These are phyloP conservation scores for Mimachlamys varia DNA, from an alignment of 2,888 invertebrate genomes.

Conservation along the genomic window DNA sequence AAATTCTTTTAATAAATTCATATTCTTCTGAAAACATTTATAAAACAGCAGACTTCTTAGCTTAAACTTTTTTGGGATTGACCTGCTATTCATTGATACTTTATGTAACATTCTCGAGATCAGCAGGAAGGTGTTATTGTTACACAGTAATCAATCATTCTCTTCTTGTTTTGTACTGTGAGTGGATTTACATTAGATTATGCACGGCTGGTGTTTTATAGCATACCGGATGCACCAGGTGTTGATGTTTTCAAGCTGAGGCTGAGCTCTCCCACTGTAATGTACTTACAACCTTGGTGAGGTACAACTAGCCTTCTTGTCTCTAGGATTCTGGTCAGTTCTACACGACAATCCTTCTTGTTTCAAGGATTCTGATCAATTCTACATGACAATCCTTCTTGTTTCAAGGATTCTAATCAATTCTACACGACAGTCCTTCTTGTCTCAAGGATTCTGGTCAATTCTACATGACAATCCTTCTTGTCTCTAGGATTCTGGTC, in stretches of 20 bases:
- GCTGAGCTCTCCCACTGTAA: neutral
- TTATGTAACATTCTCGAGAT: neutral
- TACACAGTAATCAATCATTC: neutral
- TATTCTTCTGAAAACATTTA: too few relatives aligned
- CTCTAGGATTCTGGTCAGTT: neutral
- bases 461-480: neutral
- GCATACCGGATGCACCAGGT: neutral
- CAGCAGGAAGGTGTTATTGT: neutral
- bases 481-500: neutral
- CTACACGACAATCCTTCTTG: neutral
- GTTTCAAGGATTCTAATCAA: neutral
- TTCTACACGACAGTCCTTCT: neutral
- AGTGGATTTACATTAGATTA: neutral
- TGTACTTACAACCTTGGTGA: neutral
- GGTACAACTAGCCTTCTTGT: neutral
- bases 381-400: neutral
- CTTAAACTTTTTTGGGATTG: too few relatives aligned
- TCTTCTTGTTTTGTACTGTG: neutral
- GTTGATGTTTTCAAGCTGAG: neutral
- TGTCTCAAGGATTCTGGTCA: neutral
- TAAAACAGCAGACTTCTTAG: too few relatives aligned
- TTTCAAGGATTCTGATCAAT: neutral
- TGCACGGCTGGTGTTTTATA: constrained; percentile 15
- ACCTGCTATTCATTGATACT: neutral
- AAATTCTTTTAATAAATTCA: too few relatives aligned